A percentile compares a stretch with the other conserved stretches of the same genome.
These are phyloP conservation scores for Drosophila lacertosa DNA, from an alignment of 1,140 invertebrate species.

Conservation along the genomic window DNA sequence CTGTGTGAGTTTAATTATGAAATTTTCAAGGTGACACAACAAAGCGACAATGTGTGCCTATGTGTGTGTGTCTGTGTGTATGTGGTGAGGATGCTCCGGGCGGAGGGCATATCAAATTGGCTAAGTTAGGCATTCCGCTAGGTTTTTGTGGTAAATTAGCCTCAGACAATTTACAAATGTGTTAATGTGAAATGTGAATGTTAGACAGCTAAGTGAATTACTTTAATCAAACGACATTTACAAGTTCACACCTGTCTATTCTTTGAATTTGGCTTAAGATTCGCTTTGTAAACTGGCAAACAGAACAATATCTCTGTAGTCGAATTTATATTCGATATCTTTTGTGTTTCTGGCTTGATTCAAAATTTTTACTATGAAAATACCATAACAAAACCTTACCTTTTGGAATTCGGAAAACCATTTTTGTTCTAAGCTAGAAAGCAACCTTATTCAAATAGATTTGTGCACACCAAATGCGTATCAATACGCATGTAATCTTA, in stretches of 20 bases:
- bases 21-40: conserved; percentile 72
- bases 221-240: background rate
- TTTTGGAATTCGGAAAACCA: too few species aligned
- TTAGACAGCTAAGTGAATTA: conserved; percentile 9
- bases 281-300: too few species aligned
- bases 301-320: too few species aligned
- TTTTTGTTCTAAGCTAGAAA: too few species aligned
- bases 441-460: background rate
- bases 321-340: too few species aligned
- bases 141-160: conserved; percentile 65
- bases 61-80: background rate
- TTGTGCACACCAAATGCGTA: background rate
- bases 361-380: too few species aligned
- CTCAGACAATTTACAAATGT: conserved; percentile 46
- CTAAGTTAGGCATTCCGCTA: conserved; percentile 20
- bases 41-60: background rate
- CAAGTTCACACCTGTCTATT: background rate
- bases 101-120: conserved; percentile 30
- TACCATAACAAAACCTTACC: too few species aligned
- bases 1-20: conserved; percentile 69
- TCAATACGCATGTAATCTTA: background rate
- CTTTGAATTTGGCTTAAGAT: too few species aligned
- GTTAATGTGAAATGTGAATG: conserved; percentile 42
- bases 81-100: background rate
- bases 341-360: too few species aligned